phyloP scores from a whole-genome alignment of 2,113 vertebrate genomes.

The crab-eating macaque (Macaca fascicularis) region T2T-MFA8v1.1 NC_088391.1:67913501-67914000 shows the following conservation, averaged over 20 bases:
- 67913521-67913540: neutral
- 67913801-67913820: neutral
- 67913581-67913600: neutral
- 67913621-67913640: neutral
- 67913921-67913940: neutral
- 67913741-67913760: neutral
- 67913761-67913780: neutral
- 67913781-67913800: neutral
- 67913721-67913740: neutral
- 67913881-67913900: neutral
- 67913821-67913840: too few species aligned
- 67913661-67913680: neutral
- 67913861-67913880: neutral
- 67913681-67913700: neutral
- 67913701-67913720: neutral
- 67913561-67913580: neutral
- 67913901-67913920: neutral
- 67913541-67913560: neutral
- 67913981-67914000: neutral
- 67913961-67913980: neutral
- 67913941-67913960: neutral
- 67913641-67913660: neutral
- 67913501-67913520: neutral
- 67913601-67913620: neutral
- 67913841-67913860: accelerated